These are phyloP conservation scores for Nothobranchius furzeri DNA, from an alignment of 2,113 vertebrate genomes.

Conservation along the genomic window DNA sequence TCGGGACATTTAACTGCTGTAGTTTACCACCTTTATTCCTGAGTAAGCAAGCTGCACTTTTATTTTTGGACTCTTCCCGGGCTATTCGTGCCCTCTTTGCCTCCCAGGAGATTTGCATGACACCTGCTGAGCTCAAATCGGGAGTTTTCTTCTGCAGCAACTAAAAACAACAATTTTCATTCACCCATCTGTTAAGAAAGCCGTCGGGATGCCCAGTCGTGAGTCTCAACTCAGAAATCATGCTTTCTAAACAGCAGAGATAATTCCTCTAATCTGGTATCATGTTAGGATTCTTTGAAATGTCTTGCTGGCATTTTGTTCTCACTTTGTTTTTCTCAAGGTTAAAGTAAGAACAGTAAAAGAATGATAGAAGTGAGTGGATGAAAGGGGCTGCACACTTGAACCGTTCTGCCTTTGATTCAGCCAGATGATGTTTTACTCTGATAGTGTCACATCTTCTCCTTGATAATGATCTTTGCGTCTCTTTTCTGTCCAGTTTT, in stretches of 20 bases:
- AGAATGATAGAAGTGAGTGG: not conserved
- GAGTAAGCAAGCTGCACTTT: conserved; percentile 58
- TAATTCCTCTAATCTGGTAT: conserved; percentile 4
- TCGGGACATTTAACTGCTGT: conserved; percentile 21
- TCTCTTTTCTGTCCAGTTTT: not conserved
- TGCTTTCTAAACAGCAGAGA: conserved; percentile 5
- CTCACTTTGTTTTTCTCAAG: conserved; percentile 3
- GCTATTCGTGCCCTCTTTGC: conserved; percentile 39
- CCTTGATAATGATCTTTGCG: not conserved
- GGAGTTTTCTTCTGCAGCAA: conserved; percentile 24
- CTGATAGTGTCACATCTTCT: not conserved
- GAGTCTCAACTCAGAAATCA: conserved; percentile 13
- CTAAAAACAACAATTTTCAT: conserved; percentile 34
- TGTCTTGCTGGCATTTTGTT: not conserved
- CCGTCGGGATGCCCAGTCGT: conserved; percentile 1
- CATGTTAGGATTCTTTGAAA: not conserved
- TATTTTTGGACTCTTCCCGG: conserved; percentile 56
- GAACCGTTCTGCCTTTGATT: conserved; percentile 9
- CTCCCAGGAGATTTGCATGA: conserved; percentile 45
- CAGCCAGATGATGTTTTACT: conserved; percentile 13
- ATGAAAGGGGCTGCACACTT: not conserved
- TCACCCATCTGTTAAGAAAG: conserved; percentile 60
- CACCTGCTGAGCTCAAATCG: conserved; percentile 61
- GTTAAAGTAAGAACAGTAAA: conserved; percentile 9
- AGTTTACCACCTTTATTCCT: conserved; percentile 28